Evolutionary conservation across 2,797 vertebrate species (phyloP).

Genomic region (Enteromius anoplus): DNA sequence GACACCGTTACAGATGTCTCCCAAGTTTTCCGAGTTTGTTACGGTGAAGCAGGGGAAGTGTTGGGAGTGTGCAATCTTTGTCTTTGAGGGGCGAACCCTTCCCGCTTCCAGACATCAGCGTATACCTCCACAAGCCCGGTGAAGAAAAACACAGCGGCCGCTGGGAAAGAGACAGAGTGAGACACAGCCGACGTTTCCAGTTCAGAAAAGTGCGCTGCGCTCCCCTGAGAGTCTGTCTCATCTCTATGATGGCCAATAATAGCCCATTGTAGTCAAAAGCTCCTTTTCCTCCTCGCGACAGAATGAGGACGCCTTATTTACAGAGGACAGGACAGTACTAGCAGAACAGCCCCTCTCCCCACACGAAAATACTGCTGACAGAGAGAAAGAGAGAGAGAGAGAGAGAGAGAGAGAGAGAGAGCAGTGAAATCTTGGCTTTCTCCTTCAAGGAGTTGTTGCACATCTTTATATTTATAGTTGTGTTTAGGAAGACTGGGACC

Average conservation of each 20-base stretch:
- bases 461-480: conserved; percentile 79
- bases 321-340: conserved; percentile 80
- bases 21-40: conserved; percentile 1
- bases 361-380: conserved; percentile 81
- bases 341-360: conserved; percentile 67
- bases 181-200: conserved; percentile 86
- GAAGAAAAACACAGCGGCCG: conserved; percentile 44
- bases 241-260: conserved; percentile 90
- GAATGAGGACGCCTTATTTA: conserved; percentile 88
- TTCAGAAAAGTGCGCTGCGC: conserved; percentile 81
- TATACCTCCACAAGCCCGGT: background rate
- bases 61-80: background rate
- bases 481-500: conserved; percentile 71
- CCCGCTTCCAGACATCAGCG: background rate
- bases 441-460: conserved; percentile 70
- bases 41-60: background rate
- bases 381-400: conserved; percentile 61
- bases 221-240: conserved; percentile 87
- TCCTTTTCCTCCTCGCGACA: conserved; percentile 84
- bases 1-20: background rate
- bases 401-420: conserved; percentile 3
- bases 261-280: conserved; percentile 90
- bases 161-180: conserved; percentile 68
- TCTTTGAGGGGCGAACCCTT: conserved; percentile 5
- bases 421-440: conserved; percentile 75